These are phyloP conservation scores for Mormyrops boulengeri DNA, from an alignment of 2,797 vertebrate genomes.

Conservation along the genomic window DNA sequence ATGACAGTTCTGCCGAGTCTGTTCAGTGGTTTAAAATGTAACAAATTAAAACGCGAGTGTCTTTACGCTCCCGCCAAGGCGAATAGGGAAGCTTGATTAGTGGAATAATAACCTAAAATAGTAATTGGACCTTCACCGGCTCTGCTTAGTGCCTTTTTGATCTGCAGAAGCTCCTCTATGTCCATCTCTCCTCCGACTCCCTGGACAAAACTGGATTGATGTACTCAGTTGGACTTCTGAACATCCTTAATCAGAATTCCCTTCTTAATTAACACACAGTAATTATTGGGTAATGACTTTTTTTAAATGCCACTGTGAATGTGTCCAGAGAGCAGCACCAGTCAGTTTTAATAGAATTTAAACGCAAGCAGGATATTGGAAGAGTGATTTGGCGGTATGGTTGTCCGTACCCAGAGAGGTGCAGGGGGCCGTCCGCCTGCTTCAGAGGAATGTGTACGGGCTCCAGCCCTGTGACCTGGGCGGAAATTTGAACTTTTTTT, in stretches of 20 bases:
- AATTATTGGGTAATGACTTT: not conserved
- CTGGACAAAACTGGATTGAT: not conserved
- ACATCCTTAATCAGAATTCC: not conserved
- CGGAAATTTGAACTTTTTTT: slow-evolving; percentile 19
- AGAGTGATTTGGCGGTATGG: not conserved
- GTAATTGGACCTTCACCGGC: not conserved
- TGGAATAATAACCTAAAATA: not conserved
- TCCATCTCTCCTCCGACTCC: not conserved
- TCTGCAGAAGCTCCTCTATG: not conserved
- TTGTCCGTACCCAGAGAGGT: not conserved
- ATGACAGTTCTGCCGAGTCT: not conserved
- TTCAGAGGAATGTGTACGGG: not conserved
- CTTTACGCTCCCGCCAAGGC: not conserved
- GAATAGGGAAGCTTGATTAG: not conserved
- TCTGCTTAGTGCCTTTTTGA: not conserved
- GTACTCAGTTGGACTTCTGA: not conserved
- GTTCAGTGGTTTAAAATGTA: not conserved
- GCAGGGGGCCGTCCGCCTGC: not conserved
- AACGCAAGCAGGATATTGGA: not conserved
- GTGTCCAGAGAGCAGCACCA: not conserved
- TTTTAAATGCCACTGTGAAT: not conserved
- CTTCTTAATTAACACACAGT: not conserved
- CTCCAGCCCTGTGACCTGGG: not conserved
- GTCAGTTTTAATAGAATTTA: not conserved
- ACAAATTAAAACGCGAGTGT: not conserved